phyloP scores from a whole-genome alignment of 1,140 invertebrate genomes.

The Episyrphus balteatus region DNA sequence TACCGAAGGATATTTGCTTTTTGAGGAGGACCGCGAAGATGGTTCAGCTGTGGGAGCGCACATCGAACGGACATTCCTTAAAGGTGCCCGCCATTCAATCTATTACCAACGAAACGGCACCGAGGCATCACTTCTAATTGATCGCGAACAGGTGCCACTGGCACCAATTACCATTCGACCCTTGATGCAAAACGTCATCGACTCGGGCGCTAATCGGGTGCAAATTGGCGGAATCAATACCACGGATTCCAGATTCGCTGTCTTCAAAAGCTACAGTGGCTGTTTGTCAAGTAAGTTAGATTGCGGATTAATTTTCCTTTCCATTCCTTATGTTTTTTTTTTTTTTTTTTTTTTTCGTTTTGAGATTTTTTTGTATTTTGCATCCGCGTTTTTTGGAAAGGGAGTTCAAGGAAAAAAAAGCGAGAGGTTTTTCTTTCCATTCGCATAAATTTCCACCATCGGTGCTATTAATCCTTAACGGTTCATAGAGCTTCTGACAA shows the following conservation, averaged over 20 bases:
- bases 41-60: constrained; percentile 53
- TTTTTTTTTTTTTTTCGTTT: background rate
- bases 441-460: constrained; percentile 23
- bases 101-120: constrained; percentile 67
- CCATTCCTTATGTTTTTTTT: background rate
- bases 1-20: constrained; percentile 66
- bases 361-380: too few relatives aligned
- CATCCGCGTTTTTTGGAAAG: background rate
- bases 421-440: too few relatives aligned
- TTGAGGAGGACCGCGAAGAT: constrained; percentile 73
- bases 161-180: constrained; percentile 53
- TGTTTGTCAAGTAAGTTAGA: constrained; percentile 71
- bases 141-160: constrained; percentile 59
- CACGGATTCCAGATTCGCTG: constrained; percentile 61
- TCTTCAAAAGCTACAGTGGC: constrained; percentile 76
- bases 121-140: constrained; percentile 59
- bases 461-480: constrained; percentile 27
- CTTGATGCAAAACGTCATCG: constrained; percentile 47
- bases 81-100: constrained; percentile 70
- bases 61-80: constrained; percentile 66
- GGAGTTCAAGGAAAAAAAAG: background rate
- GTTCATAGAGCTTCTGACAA: constrained; percentile 10
- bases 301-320: background rate
- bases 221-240: constrained; percentile 78
- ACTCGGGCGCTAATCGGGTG: constrained; percentile 62